phyloP scores from a whole-genome alignment of 2,888 invertebrate genomes.

The Temnothorax unifasciatus region DNA sequence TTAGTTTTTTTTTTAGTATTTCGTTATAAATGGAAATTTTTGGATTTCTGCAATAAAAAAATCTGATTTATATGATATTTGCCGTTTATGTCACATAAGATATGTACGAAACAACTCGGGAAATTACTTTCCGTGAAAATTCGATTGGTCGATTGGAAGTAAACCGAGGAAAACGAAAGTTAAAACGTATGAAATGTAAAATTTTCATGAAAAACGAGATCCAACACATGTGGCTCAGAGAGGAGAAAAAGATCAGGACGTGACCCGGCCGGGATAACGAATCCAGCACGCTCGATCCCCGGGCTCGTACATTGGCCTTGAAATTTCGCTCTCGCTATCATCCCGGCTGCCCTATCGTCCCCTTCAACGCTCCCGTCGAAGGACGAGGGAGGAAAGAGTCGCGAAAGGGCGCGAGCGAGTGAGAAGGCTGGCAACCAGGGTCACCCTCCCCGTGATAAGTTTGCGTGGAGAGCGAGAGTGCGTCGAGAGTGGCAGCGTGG shows the following conservation, averaged over 20 bases:
- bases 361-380: slow-evolving; percentile 38
- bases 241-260: slow-evolving; percentile 1
- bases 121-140: neutral
- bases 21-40: neutral
- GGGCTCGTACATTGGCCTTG: slow-evolving; percentile 76
- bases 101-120: neutral
- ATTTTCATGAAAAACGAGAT: neutral
- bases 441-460: slow-evolving; percentile 73
- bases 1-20: neutral
- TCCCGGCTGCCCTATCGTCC: slow-evolving; percentile 54
- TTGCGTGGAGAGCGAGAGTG: slow-evolving; percentile 76
- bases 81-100: neutral
- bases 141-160: neutral
- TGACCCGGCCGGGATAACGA: slow-evolving; percentile 38
- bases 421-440: slow-evolving; percentile 43
- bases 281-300: slow-evolving; percentile 58
- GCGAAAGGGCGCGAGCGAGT: slow-evolving; percentile 24
- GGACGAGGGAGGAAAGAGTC: slow-evolving; percentile 35
- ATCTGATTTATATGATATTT: neutral
- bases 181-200: neutral
- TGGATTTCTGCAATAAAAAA: neutral
- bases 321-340: slow-evolving; percentile 76
- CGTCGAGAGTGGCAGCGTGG: slow-evolving; percentile 66
- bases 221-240: neutral
- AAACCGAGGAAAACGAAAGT: neutral